Percentiles rank a stretch among this genome's conserved stretches.
Evolutionary conservation across 2,797 vertebrate species (phyloP).

Genomic region (Acanthiza pusilla): DNA sequence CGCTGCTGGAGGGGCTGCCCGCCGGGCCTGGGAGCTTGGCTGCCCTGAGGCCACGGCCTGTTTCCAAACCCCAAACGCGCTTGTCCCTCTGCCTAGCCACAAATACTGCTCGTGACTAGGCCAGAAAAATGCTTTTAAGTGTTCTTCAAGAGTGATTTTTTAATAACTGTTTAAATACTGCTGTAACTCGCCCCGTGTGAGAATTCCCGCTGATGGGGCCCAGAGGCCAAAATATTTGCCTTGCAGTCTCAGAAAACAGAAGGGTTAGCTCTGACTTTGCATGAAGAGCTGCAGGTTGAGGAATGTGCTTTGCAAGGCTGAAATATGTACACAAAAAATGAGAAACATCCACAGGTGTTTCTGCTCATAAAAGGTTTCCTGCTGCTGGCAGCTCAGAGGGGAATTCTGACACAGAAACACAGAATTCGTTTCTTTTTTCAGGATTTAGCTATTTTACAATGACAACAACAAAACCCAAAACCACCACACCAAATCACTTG

Average conservation of each 20-base stretch:
- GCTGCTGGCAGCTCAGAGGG: neutral
- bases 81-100: fast-evolving
- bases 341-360: slow-evolving; percentile 51
- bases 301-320: neutral
- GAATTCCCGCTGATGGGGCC: neutral
- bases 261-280: neutral
- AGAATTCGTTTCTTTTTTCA: neutral
- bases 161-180: neutral
- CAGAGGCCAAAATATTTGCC: neutral
- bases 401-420: neutral
- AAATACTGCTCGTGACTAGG: no score
- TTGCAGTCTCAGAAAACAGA: neutral
- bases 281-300: neutral
- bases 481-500: neutral
- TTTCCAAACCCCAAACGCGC: fast-evolving
- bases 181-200: neutral
- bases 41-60: fast-evolving
- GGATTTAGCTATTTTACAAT: neutral
- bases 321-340: slow-evolving; percentile 11
- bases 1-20: neutral
- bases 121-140: neutral
- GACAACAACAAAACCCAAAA: neutral
- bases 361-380: slow-evolving; percentile 22
- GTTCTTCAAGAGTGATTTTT: neutral
- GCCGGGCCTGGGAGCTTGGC: neutral